Evolutionary conservation across 2,797 vertebrate genomes (phyloP), one percentile per base, ranked within the genome.

Genomic region (Vespertilio murinus): DNA sequence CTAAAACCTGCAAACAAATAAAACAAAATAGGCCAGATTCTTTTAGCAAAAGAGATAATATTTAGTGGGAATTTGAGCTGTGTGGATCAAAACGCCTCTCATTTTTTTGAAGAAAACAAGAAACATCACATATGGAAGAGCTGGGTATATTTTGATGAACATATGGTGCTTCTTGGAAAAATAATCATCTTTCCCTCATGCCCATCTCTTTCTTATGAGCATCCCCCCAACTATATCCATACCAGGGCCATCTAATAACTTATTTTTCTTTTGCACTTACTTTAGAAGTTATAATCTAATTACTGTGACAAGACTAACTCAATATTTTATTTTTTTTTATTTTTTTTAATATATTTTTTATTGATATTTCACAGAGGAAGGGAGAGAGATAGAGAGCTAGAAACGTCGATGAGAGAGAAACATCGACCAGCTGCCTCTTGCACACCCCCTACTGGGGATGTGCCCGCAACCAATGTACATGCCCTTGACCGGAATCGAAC

Each of bases 281-380:
- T 85, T 97, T 88, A 94, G 74, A 92, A 91, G 16, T 79, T 78
- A 87, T 13, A 56, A 45, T 79, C 28, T 83, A 91, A 86, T 65
- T 65, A 52, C 18, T 64, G 7, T 67, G 45, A 54, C 33, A 85
- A 93, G 61, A 9, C 18, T 78, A 82, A 70, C n/a, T 23, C 22
- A 89, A 52, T 87, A 67, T 77, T 93, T 30, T 65, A n/a, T n/a
- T n/a, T n/a, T n/a, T n/a, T n/a, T n/a, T n/a, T n/a, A n/a, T n/a
- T n/a, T n/a, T n/a, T n/a, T n/a, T n/a, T n/a, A n/a, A n/a, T n/a
- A n/a, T n/a, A n/a, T n/a, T n/a, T n/a, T n/a, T n/a, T n/a, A n/a
- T n/a, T n/a, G n/a, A n/a, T n/a, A n/a, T n/a, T n/a, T n/a, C n/a
- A n/a, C n/a, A n/a, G n/a, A n/a, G n/a, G n/a, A n/a, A n/a, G n/a